These are phyloP conservation scores for Drosophila birchii DNA, from an alignment of 2,888 invertebrate species.

Conservation along the genomic window DNA sequence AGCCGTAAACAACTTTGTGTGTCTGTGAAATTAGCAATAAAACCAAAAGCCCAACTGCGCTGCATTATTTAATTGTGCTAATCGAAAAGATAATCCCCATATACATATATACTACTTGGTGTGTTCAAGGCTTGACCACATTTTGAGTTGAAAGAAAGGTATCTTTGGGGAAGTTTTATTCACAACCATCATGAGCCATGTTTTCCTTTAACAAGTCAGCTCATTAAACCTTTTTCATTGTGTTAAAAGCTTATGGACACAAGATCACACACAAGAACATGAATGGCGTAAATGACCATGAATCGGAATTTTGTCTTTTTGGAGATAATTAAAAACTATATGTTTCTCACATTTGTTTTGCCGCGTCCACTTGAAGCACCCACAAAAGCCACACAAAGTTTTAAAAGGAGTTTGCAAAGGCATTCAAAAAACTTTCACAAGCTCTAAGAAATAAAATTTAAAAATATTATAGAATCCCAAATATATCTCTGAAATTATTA, in stretches of 20 bases:
- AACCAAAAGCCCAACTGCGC: conserved; percentile 63
- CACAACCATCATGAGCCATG: background rate
- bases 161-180: background rate
- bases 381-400: conserved; percentile 1
- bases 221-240: conserved; percentile 10
- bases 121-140: conserved; percentile 27
- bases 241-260: conserved; percentile 4
- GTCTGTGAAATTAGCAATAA: conserved; percentile 77
- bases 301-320: conserved; percentile 61
- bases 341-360: conserved; percentile 74
- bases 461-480: background rate
- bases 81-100: conserved; percentile 9
- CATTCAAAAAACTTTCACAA: background rate
- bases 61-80: conserved; percentile 56
- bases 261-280: conserved; percentile 34
- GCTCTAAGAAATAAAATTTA: no score
- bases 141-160: conserved; percentile 17
- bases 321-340: background rate
- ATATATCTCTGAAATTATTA: background rate
- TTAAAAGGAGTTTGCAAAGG: no score
- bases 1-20: conserved; percentile 61
- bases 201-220: conserved; percentile 19
- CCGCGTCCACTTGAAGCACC: conserved; percentile 53
- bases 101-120: conserved; percentile 17
- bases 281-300: conserved; percentile 71